Conservation (phyloP, 1,140 invertebrate genomes). For the Drosophila tsacasi region DNA sequence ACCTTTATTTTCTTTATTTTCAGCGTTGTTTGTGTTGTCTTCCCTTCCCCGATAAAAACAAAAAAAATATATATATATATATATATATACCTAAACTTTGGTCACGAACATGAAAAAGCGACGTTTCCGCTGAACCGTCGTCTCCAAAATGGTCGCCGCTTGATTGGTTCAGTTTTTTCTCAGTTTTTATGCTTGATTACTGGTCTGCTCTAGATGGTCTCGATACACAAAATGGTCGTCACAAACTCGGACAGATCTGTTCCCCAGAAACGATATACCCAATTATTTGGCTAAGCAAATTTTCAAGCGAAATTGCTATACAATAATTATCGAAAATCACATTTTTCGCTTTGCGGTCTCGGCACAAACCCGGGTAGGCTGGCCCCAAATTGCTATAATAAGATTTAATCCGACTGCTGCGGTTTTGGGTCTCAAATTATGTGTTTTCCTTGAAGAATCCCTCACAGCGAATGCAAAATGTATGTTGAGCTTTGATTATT, state of each 20-base stretch:
- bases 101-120: slow-evolving; percentile 83
- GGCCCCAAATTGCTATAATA: slow-evolving; percentile 57
- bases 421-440: slow-evolving; percentile 37
- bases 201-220: slow-evolving; percentile 28
- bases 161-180: slow-evolving; percentile 74
- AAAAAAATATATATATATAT: slow-evolving; percentile 2
- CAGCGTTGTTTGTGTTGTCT: slow-evolving; percentile 34
- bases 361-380: slow-evolving; percentile 15
- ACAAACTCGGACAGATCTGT: slow-evolving; percentile 17
- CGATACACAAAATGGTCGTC: slow-evolving; percentile 68
- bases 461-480: slow-evolving; percentile 75
- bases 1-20: slow-evolving; percentile 39
- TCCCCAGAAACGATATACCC: slow-evolving; percentile 22
- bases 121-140: slow-evolving; percentile 72
- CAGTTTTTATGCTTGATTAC: slow-evolving; percentile 28
- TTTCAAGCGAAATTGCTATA: slow-evolving; percentile 46
- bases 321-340: slow-evolving; percentile 40
- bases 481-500: slow-evolving; percentile 17
- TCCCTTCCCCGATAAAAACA: slow-evolving; percentile 19
- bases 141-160: slow-evolving; percentile 76
- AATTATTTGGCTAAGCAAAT: slow-evolving; percentile 37
- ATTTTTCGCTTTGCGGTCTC: slow-evolving; percentile 48
- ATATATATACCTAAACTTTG: slow-evolving; percentile 64
- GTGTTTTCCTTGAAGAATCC: slow-evolving; percentile 31
- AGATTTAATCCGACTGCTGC: slow-evolving; percentile 69